Evolutionary conservation across 2,113 vertebrate species (phyloP), one percentile per base, ranked within the genome.

Genomic region (Puntigrus tetrazona): DNA sequence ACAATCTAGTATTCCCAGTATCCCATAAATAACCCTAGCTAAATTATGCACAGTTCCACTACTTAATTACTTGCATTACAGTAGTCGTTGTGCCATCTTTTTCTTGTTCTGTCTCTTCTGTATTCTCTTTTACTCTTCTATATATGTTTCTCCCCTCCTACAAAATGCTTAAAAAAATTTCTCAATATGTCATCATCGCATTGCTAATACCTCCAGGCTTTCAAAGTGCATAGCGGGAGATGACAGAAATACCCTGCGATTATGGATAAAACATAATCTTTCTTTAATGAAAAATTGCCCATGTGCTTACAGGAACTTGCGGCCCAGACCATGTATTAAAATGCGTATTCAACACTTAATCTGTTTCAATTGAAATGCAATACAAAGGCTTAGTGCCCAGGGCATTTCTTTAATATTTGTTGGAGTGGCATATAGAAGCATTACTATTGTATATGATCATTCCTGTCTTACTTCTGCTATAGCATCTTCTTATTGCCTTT

Each of bases 401-500:
- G 29, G 61, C 27, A 27, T 75, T 27, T 38, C 20, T n/a, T 43
- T 65, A 84, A 22, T 55, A 57, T 47, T 36, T 52, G 29, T 50
- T 80, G 74, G 63, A 57, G 34, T 38, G 75, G 70, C 55, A 43
- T 43, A 72, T 25, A 38, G 65, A 70, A 25, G 47, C 34, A 69
- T 8, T 38, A 43, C 20, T 76, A 27, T 84, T 61, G 16, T 50
- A 47, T 55, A 70, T 45, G 38, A 76, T 84, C 70, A 50, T 57
- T 69, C 8, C 34, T 77, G 22, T 73, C 59, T 20, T 81, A 77
- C 45, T 13, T 47, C 59, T 70, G 59, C 57, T 13, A 27, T 78
- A 81, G 87, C 63, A 52, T 82, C 50, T 0, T 29, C 80, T 47
- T 47, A 88, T 61, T 38, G 55, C 88, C 78, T 86, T 83, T 63